phyloP scores from a whole-genome alignment of 64 coral and sea anemone genomes.

The Porites lutea region DNA sequence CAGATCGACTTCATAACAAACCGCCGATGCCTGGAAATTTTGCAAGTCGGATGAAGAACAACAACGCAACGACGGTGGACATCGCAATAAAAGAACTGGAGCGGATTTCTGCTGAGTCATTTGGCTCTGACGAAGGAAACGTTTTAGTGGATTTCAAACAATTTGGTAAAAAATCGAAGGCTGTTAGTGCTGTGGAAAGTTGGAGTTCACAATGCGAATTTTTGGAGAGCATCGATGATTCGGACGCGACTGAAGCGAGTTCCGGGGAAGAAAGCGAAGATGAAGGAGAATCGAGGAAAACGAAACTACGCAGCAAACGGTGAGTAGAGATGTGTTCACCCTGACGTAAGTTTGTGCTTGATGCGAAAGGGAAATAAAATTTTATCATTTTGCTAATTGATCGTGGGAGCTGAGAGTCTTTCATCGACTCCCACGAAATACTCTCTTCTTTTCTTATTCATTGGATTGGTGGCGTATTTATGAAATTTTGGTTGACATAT shows the following conservation, averaged over 20 bases:
- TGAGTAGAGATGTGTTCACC: constrained; percentile 57
- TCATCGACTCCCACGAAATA: constrained; percentile 26
- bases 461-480: not conserved
- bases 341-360: not conserved
- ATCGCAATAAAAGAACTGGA: constrained; percentile 40
- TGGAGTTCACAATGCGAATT: constrained; percentile 82
- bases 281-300: constrained; percentile 69
- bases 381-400: constrained; percentile 37
- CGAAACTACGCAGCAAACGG: constrained; percentile 76
- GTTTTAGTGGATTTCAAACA: constrained; percentile 53
- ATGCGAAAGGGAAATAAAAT: constrained; percentile 22
- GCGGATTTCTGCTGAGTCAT: constrained; percentile 42
- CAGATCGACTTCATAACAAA: constrained; percentile 20
- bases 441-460: constrained; percentile 12
- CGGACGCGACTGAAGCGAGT: constrained; percentile 88
- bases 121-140: constrained; percentile 23
- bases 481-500: not conserved
- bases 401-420: constrained; percentile 23
- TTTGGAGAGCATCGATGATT: constrained; percentile 92
- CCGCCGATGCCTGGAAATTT: constrained; percentile 24
- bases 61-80: constrained; percentile 32
- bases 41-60: constrained; percentile 40
- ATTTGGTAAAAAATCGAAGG: constrained; percentile 59
- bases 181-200: constrained; percentile 79
- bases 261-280: constrained; percentile 94